Base-by-base conservation (phyloP, 2,113 vertebrate species). In the Pitta sordida region DNA sequence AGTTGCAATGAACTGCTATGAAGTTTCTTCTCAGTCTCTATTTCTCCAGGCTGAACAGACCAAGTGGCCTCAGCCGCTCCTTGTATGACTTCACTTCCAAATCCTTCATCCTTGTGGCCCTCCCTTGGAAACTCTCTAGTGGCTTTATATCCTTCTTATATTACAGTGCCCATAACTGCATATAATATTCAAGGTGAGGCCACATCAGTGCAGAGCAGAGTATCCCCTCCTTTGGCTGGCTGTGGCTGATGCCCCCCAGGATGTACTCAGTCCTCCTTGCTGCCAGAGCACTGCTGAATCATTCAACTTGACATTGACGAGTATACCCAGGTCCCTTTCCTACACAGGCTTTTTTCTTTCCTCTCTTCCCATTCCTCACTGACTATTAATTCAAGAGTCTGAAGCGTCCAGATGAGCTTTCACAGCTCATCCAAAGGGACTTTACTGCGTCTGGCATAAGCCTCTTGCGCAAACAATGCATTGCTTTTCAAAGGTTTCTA, bases 241-340 rank as follows among this genome's bases (percentile, higher is more conserved):
- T 63, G 64, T 2, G 13, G 49, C 74, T 56, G 75, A 48, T 48
- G 48, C 13, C 0, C 13, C n/a, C 24, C 56, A 63, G 58, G 75
- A 26, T 24, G 36, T 0, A 1, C 3, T 15, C 18, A 13, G 9
- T 16, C 10, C 27, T 48, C 29, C 49, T 63, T n/a, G 41, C 34
- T 79, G 34, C 24, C 58, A 56, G 49, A 24, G 30, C 30, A 27
- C 30, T 80, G 67, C 10, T 3, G 32, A 0, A 11, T 43, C 3
- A 4, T 5, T 44, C 44, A 37, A 0, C 5, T 24, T 44, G 9
- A 0, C 13, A 37, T 14, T 0, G 0, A 24, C 32, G 15, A n/a
- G 44, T 22, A 60, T 0, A 1, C 2, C 9, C 19, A 59, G 19
- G 14, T 4, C 13, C 24, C 11, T 68, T 82, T 41, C 43, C 24